Evolutionary conservation across 2,797 vertebrate species (phyloP).

Genomic region (Cyclura pinguis): DNA sequence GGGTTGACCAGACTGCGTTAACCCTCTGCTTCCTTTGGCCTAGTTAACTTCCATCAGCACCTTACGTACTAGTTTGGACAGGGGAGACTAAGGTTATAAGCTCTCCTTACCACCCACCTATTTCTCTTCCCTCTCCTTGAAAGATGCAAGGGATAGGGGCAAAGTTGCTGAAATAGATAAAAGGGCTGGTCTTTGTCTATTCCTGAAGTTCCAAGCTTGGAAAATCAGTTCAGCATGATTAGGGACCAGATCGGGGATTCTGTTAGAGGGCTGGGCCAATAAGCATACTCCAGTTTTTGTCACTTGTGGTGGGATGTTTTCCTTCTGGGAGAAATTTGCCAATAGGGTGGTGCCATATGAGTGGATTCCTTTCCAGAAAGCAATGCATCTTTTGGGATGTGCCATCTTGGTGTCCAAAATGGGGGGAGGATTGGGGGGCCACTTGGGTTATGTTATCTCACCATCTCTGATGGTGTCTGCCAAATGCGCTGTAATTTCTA

Average conservation of each 20-base stretch:
- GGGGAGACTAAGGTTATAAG: neutral
- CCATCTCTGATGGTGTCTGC: neutral
- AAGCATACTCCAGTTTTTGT: neutral
- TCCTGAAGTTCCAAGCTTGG: neutral
- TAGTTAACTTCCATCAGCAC: slow-evolving; percentile 39
- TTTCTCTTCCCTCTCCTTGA: neutral
- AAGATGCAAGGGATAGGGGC: neutral
- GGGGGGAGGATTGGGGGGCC: neutral
- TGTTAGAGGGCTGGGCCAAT: neutral
- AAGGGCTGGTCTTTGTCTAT: slow-evolving; percentile 15
- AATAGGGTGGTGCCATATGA: neutral
- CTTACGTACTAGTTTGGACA: slow-evolving; percentile 25
- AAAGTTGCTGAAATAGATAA: slow-evolving; percentile 1
- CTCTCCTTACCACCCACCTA: neutral
- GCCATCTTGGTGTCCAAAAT: neutral
- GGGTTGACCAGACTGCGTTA: neutral
- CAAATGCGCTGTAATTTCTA: neutral
- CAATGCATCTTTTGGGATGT: neutral
- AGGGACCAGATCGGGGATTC: too few relatives aligned
- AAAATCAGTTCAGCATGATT: neutral
- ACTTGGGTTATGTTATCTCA: neutral
- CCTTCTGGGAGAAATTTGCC: neutral
- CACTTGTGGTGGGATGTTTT: slow-evolving; percentile 1
- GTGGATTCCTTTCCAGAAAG: neutral
- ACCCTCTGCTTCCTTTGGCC: slow-evolving; percentile 2